phyloP scores from a whole-genome alignment of 2,797 vertebrate genomes.

The Pempheris klunzingeri region DNA sequence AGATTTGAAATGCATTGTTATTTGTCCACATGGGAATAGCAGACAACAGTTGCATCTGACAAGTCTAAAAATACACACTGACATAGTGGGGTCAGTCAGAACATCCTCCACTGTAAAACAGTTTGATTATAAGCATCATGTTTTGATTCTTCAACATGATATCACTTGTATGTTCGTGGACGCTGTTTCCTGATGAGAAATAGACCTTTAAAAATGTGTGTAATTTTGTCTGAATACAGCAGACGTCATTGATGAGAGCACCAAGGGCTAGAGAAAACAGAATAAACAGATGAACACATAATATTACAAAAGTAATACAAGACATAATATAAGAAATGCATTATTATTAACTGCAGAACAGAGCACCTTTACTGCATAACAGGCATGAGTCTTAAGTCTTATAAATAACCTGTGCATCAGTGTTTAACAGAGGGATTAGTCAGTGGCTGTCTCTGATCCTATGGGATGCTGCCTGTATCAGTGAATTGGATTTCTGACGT shows the following conservation, averaged over 20 bases:
- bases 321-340: neutral
- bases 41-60: conserved; percentile 61
- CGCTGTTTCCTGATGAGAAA: neutral
- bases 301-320: neutral
- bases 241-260: neutral
- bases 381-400: conserved; percentile 9
- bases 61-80: conserved; percentile 64
- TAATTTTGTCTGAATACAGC: neutral
- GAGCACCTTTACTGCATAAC: neutral
- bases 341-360: neutral
- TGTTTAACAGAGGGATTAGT: conserved; percentile 44
- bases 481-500: conserved; percentile 67
- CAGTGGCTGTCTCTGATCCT: conserved; percentile 34
- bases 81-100: neutral
- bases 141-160: conserved; percentile 21
- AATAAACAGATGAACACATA: neutral
- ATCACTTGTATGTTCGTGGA: conserved; percentile 16
- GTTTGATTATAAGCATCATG: conserved; percentile 16
- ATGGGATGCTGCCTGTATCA: conserved; percentile 41
- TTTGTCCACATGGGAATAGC: conserved; percentile 39
- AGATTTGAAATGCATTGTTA: conserved; percentile 45
- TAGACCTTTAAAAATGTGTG: neutral
- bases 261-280: neutral
- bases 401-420: conserved; percentile 32
- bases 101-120: conserved; percentile 26